Conservation (phyloP, 2,888 invertebrate species). For the Cryptus viduatorius region DNA sequence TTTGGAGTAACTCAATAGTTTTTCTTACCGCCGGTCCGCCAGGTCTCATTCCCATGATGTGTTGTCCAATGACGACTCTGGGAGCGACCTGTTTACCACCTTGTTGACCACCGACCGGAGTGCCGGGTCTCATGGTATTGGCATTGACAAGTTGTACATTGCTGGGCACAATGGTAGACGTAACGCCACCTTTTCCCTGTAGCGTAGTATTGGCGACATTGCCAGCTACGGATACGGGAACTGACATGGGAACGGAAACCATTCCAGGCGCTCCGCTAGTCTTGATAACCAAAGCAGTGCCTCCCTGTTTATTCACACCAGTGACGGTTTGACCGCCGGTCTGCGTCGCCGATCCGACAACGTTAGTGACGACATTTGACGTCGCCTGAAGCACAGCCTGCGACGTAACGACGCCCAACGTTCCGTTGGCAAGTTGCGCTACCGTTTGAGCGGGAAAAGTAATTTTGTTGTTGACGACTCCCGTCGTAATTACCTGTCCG, state of each 20-base stretch:
- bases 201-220: constrained; percentile 76
- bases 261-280: constrained; percentile 83
- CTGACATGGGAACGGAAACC: constrained; percentile 84
- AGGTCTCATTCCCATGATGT: constrained; percentile 93
- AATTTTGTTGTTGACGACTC: constrained; percentile 87
- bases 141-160: constrained; percentile 95
- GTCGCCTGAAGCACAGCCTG: constrained; percentile 87
- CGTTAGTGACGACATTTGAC: constrained; percentile 83
- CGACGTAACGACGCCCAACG: constrained; percentile 87
- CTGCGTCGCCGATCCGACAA: constrained; percentile 72
- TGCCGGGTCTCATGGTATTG: constrained; percentile 89
- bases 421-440: constrained; percentile 89
- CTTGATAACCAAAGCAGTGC: constrained; percentile 85
- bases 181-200: constrained; percentile 80
- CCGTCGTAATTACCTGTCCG: constrained; percentile 82
- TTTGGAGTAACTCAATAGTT: neutral
- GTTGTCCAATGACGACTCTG: constrained; percentile 94
- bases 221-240: constrained; percentile 79
- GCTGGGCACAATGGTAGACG: constrained; percentile 88
- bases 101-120: constrained; percentile 90
- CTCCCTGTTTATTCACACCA: constrained; percentile 80
- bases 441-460: constrained; percentile 88
- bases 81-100: constrained; percentile 89
- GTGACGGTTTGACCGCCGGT: constrained; percentile 77
- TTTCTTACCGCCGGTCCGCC: constrained; percentile 92